These are phyloP conservation scores for Drosophila mayri DNA, from an alignment of 1,140 invertebrate species.

Conservation along the genomic window DNA sequence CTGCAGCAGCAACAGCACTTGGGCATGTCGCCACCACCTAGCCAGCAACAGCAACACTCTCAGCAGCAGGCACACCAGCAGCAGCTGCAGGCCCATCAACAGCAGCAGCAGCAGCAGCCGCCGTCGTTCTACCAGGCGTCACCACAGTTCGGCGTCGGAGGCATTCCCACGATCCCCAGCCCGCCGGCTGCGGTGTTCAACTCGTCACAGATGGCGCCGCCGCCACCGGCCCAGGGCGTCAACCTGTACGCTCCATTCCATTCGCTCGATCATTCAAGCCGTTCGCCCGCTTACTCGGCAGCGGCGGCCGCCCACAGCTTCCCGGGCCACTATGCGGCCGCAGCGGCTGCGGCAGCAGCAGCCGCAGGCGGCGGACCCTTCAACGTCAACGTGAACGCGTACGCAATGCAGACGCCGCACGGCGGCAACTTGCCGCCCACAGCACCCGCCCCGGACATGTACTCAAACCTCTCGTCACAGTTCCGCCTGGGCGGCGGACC, in stretches of 20 bases:
- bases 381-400: constrained; percentile 85
- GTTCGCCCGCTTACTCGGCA: constrained; percentile 73
- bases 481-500: constrained; percentile 89
- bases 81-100: constrained; percentile 45
- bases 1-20: constrained; percentile 64
- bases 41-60: constrained; percentile 74
- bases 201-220: constrained; percentile 88
- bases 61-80: constrained; percentile 60
- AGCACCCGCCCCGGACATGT: constrained; percentile 91
- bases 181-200: constrained; percentile 92
- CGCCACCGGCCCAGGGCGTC: constrained; percentile 90
- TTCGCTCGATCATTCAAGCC: constrained; percentile 84
- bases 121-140: constrained; percentile 84
- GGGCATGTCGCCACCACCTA: constrained; percentile 83
- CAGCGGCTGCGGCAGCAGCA: constrained; percentile 76
- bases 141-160: constrained; percentile 88
- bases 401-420: constrained; percentile 81
- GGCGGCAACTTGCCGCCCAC: constrained; percentile 87
- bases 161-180: constrained; percentile 92
- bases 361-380: constrained; percentile 87
- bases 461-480: constrained; percentile 91
- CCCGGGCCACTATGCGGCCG: constrained; percentile 76
- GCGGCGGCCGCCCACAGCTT: constrained; percentile 87
- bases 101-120: constrained; percentile 72
- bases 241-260: constrained; percentile 91